A percentile compares a stretch with the other conserved stretches of the same genome.
phyloP scores from a whole-genome alignment of 2,113 vertebrate genomes.

The Aldabrachelys gigantea region DNA sequence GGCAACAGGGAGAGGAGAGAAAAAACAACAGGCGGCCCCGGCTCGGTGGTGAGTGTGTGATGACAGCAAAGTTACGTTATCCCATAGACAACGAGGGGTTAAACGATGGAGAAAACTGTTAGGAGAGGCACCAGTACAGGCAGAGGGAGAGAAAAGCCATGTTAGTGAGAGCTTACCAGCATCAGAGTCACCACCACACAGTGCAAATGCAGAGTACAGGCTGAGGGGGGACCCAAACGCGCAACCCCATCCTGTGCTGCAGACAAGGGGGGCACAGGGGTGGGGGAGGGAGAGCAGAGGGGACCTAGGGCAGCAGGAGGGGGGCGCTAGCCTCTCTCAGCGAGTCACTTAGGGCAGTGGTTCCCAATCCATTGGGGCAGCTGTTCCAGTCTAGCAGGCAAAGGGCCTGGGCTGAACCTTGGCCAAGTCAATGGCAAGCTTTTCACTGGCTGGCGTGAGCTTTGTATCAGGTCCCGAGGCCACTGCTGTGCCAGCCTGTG shows the following conservation, averaged over 20 bases:
- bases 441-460: conserved; percentile 34
- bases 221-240: conserved; percentile 77
- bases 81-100: conserved; percentile 78
- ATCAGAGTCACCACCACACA: conserved; percentile 65
- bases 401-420: not conserved
- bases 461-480: not conserved
- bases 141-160: conserved; percentile 76
- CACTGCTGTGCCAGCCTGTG: not conserved
- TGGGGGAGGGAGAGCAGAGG: not conserved
- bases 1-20: conserved; percentile 68
- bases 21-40: conserved; percentile 42
- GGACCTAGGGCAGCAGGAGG: not conserved
- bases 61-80: conserved; percentile 77
- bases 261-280: not conserved
- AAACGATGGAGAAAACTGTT: conserved; percentile 78
- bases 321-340: conserved; percentile 25
- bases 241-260: conserved; percentile 79
- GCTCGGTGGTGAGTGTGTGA: conserved; percentile 33
- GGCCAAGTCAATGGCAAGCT: conserved; percentile 53
- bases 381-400: not conserved
- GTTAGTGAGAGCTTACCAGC: conserved; percentile 78
- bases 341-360: conserved; percentile 18
- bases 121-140: conserved; percentile 74
- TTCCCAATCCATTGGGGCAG: not conserved
- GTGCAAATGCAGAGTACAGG: conserved; percentile 66